These are phyloP conservation scores for Pangasius larnaudii DNA, from an alignment of 2,797 vertebrate genomes.

Conservation along the genomic window DNA sequence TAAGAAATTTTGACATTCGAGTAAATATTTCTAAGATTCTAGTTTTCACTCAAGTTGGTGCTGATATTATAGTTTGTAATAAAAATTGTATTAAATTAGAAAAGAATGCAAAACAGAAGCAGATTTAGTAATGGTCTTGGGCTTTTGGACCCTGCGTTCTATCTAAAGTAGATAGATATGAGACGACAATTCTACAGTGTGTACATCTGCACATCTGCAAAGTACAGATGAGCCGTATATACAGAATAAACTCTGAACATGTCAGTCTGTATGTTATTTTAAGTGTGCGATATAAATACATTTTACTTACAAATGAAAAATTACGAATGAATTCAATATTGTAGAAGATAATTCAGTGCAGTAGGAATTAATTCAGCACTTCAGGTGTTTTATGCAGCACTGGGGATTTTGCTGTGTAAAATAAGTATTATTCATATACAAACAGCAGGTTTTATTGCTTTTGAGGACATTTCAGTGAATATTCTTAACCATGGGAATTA, in stretches of 20 bases:
- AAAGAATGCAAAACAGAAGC: neutral
- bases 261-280: neutral
- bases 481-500: constrained; percentile 11
- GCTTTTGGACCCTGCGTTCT: neutral
- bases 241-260: neutral
- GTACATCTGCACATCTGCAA: neutral
- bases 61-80: neutral
- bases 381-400: neutral
- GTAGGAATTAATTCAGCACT: neutral
- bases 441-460: neutral
- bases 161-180: neutral
- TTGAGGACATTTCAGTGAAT: neutral
- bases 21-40: neutral
- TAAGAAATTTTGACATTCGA: neutral
- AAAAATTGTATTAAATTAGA: neutral
- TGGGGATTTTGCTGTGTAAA: neutral
- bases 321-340: neutral
- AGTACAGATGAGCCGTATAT: neutral
- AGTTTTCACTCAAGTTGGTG: neutral
- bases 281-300: neutral
- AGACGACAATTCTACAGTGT: neutral
- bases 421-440: neutral
- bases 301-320: neutral
- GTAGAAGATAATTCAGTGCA: neutral
- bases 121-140: neutral